Base-by-base conservation (phyloP, 2,888 invertebrate genomes). In the Aphidoletes aphidimyza region DNA sequence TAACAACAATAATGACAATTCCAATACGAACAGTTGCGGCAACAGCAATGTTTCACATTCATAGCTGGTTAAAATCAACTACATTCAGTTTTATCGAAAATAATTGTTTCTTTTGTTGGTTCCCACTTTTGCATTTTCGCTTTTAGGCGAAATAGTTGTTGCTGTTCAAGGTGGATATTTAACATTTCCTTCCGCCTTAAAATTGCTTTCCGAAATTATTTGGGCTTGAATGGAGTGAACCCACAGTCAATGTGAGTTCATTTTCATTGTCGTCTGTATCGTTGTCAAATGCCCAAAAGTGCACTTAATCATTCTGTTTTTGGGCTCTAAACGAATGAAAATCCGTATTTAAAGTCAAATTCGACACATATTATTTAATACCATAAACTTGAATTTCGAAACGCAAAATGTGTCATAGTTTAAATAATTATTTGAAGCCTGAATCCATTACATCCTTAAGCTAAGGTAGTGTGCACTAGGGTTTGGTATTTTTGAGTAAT, bases 11-110 rank as follows among this genome's bases (percentile, higher is more conserved):
- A n/a, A n/a, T n/a, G n/a, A n/a, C n/a, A 54, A 54, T 54, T 54
- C 22, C 54, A 22, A 54, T 22, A 54, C 3, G 11, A 39, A 5
- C 39, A 39, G 39, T 19, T 14, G 30, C 26, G 0, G 14, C 30
- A 69, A 69, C 34, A 30, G 9, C 2, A 69, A 69, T 30, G 30
- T 69, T 69, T 69, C 30, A 69, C 30, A 69, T 69, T 69, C 69
- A 69, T 69, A 30, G 69, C 69, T 11, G 69, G 30, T 69, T 69
- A 69, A 69, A 69, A 69, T 69, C 17, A 69, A 69, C 69, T 69
- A 69, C 69, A 5, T 30, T 3, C 69, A 69, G 30, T 69, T 69
- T 69, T 26, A 69, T 69, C 26, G 69, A 30, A 34, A 26, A 69
- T 69, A 69, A 69, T 69, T 69, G 69, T 30, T 30, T 69, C 69